Percentiles rank a stretch among this genome's conserved stretches.
Conservation (phyloP, 2,797 vertebrate genomes). For the Knipowitschia caucasica region DNA sequence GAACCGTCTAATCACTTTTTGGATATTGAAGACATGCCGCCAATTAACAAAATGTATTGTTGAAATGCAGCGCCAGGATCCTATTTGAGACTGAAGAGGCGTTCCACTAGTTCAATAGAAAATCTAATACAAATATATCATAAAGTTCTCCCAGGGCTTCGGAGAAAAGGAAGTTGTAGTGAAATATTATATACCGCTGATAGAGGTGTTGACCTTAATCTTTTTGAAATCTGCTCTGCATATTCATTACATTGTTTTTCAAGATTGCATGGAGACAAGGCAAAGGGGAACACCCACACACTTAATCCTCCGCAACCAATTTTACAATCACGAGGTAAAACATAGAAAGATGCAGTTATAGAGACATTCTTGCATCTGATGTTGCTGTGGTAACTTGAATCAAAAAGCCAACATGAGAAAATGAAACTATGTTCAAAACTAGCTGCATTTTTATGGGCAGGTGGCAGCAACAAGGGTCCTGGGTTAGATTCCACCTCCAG, state of each 20-base stretch:
- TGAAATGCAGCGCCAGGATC: conserved; percentile 18
- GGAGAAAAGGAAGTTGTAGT: not conserved
- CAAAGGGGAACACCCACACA: conserved; percentile 15
- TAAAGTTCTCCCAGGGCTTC: not conserved
- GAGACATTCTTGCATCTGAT: too few relatives aligned
- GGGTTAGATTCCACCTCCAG: too few relatives aligned
- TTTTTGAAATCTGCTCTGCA: conserved; percentile 20
- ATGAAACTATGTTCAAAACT: not conserved
- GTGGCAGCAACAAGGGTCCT: too few relatives aligned
- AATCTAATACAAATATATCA: conserved; percentile 5
- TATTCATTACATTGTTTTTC: conserved; percentile 21
- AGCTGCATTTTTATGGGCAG: not conserved
- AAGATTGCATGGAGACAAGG: conserved; percentile 9
- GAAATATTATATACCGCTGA: not conserved
- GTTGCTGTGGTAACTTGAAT: not conserved
- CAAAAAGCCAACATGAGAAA: not conserved
- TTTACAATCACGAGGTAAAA: not conserved
- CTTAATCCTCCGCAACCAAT: conserved; percentile 25
- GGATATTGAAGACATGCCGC: conserved; percentile 27
- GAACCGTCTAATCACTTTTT: conserved; percentile 25
- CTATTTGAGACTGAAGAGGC: conserved; percentile 6
- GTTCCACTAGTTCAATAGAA: not conserved
- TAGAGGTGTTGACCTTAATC: conserved; percentile 14
- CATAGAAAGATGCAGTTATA: not conserved
- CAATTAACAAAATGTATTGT: conserved; percentile 25